Percentiles rank a stretch among this genome's conserved stretches.
These are phyloP conservation scores for Taxidea taxus DNA, from an alignment of 2,113 vertebrate genomes.

Conservation along the genomic window DNA sequence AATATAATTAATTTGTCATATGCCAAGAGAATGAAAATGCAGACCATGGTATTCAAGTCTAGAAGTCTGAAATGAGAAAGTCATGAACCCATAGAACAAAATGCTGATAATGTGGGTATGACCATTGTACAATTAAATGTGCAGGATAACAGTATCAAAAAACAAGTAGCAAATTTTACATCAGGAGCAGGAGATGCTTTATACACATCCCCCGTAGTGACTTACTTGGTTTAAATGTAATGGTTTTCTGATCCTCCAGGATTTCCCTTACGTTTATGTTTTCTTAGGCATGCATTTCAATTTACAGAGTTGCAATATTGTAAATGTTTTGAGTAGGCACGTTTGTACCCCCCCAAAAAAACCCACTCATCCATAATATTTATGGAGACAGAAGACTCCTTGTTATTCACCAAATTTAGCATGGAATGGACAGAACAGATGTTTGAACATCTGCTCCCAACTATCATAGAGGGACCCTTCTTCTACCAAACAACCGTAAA, in stretches of 20 bases:
- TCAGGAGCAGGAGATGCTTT: neutral
- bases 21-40: neutral
- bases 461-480: neutral
- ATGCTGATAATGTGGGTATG: no score
- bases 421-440: neutral
- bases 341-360: neutral
- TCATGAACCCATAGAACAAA: neutral
- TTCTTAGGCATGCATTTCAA: neutral
- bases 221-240: neutral
- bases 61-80: neutral
- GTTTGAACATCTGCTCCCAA: neutral
- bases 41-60: neutral
- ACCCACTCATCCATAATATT: neutral
- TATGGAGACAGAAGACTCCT: neutral
- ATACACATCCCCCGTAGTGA: rapidly evolving
- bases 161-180: neutral
- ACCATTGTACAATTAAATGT: no score
- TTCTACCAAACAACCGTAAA: neutral
- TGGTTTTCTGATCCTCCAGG: neutral
- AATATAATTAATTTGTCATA: rapidly evolving
- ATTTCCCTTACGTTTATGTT: neutral
- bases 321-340: neutral
- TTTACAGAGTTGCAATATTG: neutral
- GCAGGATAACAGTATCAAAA: neutral
- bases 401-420: no score